Evolutionary conservation across 1,140 invertebrate genomes (phyloP).

Genomic region (Paraescarpia echinospica): DNA sequence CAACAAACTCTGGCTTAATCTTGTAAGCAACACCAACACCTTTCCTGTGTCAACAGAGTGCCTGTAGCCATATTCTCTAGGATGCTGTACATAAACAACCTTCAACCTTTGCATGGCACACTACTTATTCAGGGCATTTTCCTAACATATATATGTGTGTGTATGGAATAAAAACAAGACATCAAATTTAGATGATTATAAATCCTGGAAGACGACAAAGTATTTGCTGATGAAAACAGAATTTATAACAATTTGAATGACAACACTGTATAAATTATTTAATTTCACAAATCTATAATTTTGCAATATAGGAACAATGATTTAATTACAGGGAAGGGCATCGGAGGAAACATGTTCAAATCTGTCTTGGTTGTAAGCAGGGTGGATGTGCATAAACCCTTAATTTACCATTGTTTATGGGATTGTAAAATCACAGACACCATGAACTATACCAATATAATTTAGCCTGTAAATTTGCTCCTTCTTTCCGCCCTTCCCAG

Average conservation of each 20-base stretch:
- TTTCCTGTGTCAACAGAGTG: neutral
- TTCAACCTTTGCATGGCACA: neutral
- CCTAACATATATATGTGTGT: neutral
- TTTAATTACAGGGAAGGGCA: neutral
- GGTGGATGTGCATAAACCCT: neutral
- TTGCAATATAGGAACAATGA: neutral
- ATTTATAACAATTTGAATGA: neutral
- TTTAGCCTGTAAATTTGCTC: neutral
- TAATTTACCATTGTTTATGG: neutral
- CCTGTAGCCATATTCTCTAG: neutral
- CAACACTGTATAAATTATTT: neutral
- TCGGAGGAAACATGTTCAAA: neutral
- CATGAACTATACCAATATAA: neutral
- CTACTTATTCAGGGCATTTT: neutral
- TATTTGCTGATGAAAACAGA: neutral
- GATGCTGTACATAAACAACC: neutral
- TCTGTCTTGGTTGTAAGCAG: neutral
- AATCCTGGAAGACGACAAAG: neutral
- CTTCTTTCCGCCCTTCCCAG: neutral
- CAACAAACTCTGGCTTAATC: neutral
- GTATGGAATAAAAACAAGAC: neutral
- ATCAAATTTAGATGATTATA: neutral
- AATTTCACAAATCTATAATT: neutral
- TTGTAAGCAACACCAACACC: neutral
- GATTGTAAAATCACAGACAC: neutral